phyloP scores from a whole-genome alignment of 2,113 vertebrate species.

The Elachura formosa region DNA sequence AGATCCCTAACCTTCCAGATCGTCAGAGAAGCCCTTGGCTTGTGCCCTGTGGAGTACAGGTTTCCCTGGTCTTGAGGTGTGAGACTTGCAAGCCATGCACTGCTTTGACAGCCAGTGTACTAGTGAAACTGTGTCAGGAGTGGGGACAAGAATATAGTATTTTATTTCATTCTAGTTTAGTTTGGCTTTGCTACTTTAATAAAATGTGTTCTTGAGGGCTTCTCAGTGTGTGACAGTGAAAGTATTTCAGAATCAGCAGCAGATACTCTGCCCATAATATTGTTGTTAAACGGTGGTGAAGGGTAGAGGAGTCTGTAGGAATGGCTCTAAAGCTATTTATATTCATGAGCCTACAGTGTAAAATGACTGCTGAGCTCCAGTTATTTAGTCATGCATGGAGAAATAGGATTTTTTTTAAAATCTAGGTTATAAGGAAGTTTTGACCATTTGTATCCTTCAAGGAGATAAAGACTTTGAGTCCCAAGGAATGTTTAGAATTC shows the following conservation, averaged over 20 bases:
- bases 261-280: background rate
- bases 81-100: background rate
- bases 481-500: background rate
- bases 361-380: background rate
- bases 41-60: background rate
- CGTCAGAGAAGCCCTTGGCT: background rate
- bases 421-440: background rate
- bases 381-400: background rate
- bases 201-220: background rate
- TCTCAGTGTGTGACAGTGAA: background rate
- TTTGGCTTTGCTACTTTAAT: background rate
- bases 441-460: background rate
- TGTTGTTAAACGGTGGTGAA: background rate
- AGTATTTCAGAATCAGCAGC: background rate
- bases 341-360: background rate
- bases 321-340: background rate
- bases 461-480: background rate
- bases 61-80: background rate
- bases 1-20: background rate
- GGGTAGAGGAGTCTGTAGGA: background rate
- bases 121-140: background rate
- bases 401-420: background rate
- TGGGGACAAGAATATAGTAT: fast-evolving
- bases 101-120: background rate
- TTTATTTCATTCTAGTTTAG: background rate